Evolutionary conservation across 1,140 invertebrate species (phyloP).

Genomic region (Atta cephalotes): DNA sequence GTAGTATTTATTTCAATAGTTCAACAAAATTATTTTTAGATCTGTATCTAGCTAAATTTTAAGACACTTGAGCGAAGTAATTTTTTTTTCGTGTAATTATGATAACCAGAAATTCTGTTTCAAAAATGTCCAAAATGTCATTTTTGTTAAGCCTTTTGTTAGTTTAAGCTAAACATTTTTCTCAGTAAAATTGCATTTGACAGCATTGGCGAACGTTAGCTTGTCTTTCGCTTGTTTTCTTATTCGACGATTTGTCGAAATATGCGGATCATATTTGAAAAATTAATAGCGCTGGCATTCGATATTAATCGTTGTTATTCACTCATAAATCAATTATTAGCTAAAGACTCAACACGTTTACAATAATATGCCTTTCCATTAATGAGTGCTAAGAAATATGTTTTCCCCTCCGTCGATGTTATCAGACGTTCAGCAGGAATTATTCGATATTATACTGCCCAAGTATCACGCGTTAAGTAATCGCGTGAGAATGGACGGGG

Average conservation of each 20-base stretch:
- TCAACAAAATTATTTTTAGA: no score
- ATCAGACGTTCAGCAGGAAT: slow-evolving; percentile 14
- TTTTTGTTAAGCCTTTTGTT: no score
- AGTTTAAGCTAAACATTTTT: background rate
- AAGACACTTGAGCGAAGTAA: no score
- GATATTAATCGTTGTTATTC: background rate
- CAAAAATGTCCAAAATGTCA: no score
- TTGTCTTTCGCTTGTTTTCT: background rate
- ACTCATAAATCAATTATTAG: slow-evolving; percentile 1
- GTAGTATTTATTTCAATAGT: no score
- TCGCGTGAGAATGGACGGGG: slow-evolving; percentile 44
- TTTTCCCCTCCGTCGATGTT: slow-evolving; percentile 3
- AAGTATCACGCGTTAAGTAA: slow-evolving; percentile 38
- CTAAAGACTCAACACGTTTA: background rate
- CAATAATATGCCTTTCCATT: background rate
- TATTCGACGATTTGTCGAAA: background rate
- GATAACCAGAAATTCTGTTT: no score
- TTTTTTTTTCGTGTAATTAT: no score
- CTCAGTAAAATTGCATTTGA: background rate
- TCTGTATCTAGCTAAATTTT: no score
- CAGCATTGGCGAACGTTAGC: background rate
- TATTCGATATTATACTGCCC: slow-evolving; percentile 8
- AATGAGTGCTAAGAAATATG: slow-evolving; percentile 8
- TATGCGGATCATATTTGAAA: background rate
- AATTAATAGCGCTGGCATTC: background rate